A percentile compares a stretch with the other conserved stretches of the same genome.
Conservation (phyloP, 2,888 invertebrate species). For the Pammene fasciana region DNA sequence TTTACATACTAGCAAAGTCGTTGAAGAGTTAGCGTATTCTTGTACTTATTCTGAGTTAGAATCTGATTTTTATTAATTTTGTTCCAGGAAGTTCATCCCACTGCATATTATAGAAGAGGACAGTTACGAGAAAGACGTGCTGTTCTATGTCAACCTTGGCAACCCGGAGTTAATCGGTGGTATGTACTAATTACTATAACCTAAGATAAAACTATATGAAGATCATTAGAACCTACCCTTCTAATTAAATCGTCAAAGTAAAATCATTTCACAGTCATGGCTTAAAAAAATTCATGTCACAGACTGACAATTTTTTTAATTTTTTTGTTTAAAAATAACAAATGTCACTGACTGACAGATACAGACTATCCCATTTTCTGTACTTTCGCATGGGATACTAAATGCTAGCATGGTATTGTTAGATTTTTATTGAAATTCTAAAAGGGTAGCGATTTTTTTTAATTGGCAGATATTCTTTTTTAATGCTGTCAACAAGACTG, state of each 20-base stretch:
- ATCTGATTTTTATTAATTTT: background rate
- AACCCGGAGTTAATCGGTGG: slow-evolving; percentile 95
- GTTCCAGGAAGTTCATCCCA: slow-evolving; percentile 93
- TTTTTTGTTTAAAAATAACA: background rate
- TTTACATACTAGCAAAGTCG: too few species aligned
- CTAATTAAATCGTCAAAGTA: too few species aligned
- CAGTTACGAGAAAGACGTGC: slow-evolving; percentile 98
- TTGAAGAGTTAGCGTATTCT: too few species aligned
- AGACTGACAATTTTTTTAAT: background rate
- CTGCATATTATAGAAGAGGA: slow-evolving; percentile 97
- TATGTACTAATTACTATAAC: slow-evolving; percentile 69
- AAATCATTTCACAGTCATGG: too few species aligned
- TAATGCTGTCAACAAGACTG: slow-evolving; percentile 36
- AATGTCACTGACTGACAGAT: background rate
- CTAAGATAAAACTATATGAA: background rate
- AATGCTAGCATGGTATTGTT: background rate
- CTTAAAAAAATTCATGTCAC: background rate
- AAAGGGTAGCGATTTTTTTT: slow-evolving; percentile 4
- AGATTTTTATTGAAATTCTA: background rate
- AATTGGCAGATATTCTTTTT: slow-evolving; percentile 33
- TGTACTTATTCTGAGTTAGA: background rate
- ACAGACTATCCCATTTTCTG: too few species aligned
- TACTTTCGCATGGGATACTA: background rate
- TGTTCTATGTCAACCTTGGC: slow-evolving; percentile 95
- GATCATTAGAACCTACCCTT: background rate